Base-by-base conservation (phyloP, 2,888 invertebrate genomes). In the Heliothis peltigera region DNA sequence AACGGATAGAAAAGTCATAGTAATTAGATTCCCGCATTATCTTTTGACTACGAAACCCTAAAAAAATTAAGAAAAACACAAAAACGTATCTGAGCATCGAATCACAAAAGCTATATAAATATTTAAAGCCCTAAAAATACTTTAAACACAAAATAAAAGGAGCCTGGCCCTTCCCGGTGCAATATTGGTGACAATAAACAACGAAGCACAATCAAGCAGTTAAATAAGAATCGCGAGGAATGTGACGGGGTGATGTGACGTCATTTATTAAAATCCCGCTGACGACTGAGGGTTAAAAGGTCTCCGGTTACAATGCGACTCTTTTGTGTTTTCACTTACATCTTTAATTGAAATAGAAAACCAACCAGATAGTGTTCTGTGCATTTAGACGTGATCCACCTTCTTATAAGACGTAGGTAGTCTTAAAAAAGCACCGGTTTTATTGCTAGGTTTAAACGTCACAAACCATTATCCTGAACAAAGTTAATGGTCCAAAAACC, bases 151-250 rank as follows among this genome's bases (percentile, higher is more conserved):
- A 61, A 61, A 61, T 51, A 52, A 58, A 56, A 64, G 59, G 53
- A 56, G 54, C 61, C 25, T 51, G 32, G 64, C 72, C 80, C 79
- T 75, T 82, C 81, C 82, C 81, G 81, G 77, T 76, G 83, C 86
- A 89, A 92, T 91, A 91, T 91, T 86, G 87, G 89, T 88, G 91
- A 90, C 92, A 89, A 93, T 93, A 93, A 93, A 93, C 92, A 93
- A 92, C 91, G 82, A 75, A 79, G 87, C 76, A 88, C 92, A 92
- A 93, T 93, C 92, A 91, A 91, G 89, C 90, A 91, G 91, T 92
- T 91, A 92, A 91, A 92, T 90, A 92, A 89, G 90, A 91, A 91
- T 87, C 85, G 87, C 81, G 71, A 52, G 90, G 92, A 92, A 92
- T 92, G 89, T 81, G 84, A 67, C 82, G 76, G 71, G 80, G 77